Conservation (phyloP, 2,113 vertebrate species). For the Danio rerio region DNA sequence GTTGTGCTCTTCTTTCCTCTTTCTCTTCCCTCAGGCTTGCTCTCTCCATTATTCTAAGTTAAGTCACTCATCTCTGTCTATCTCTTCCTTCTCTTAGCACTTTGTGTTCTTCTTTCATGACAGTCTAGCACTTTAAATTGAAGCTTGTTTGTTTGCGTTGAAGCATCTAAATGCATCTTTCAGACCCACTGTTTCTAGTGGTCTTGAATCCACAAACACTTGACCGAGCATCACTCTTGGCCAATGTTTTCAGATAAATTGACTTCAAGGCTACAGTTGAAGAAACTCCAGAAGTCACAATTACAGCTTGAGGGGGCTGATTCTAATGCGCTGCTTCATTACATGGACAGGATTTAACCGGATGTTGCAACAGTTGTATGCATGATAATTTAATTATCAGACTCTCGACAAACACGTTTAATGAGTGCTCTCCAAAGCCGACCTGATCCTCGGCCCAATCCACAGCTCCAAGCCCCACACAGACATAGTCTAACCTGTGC, state of each 20-base stretch:
- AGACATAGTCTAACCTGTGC: slow-evolving; percentile 1
- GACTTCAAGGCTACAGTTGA: slow-evolving; percentile 20
- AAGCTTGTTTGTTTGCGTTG: background rate
- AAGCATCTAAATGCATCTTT: slow-evolving; percentile 4
- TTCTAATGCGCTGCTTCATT: slow-evolving; percentile 20
- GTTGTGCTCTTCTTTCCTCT: background rate
- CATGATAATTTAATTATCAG: slow-evolving; percentile 78
- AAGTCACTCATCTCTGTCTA: background rate
- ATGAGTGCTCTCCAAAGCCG: slow-evolving; percentile 77
- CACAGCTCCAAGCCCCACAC: slow-evolving; percentile 29
- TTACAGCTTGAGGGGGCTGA: background rate
- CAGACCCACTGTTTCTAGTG: background rate
- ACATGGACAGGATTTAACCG: slow-evolving; percentile 33
- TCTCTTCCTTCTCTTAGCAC: background rate
- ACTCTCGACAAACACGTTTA: slow-evolving; percentile 66
- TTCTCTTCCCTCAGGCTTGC: background rate
- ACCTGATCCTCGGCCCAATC: slow-evolving; percentile 69
- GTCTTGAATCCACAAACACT: background rate
- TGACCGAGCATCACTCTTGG: background rate
- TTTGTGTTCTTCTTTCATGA: background rate
- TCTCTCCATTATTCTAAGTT: background rate
- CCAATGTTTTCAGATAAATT: background rate
- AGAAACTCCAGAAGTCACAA: background rate
- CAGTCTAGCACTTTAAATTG: background rate
- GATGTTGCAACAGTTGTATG: slow-evolving; percentile 58